Conservation (phyloP, 2,888 invertebrate species). For the Diplazon laetatorius region DNA sequence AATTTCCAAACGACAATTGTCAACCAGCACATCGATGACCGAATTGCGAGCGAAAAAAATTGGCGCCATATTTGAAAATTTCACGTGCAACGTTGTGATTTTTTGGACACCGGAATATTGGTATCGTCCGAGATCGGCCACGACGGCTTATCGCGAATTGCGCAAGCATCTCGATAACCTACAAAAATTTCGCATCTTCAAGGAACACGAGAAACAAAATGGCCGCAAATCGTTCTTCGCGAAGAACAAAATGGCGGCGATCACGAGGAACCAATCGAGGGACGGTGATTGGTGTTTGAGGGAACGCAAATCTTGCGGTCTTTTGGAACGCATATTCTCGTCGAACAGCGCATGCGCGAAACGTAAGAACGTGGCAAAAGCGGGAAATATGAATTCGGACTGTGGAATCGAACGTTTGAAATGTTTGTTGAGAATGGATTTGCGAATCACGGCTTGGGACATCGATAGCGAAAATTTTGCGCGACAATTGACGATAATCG, state of each 20-base stretch:
- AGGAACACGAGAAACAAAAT: too few relatives aligned
- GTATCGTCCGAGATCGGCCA: conserved; percentile 83
- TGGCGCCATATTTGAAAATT: too few relatives aligned
- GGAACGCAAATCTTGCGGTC: conserved; percentile 63
- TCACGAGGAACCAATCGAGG: too few relatives aligned
- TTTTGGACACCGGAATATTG: conserved; percentile 85
- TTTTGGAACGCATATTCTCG: conserved; percentile 72
- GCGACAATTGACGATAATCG: conserved; percentile 84
- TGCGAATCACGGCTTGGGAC: conserved; percentile 83
- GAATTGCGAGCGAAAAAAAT: conserved; percentile 72
- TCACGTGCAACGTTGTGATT: too few relatives aligned
- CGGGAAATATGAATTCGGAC: conserved; percentile 23
- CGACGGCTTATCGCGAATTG: conserved; percentile 81
- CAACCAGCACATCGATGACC: conserved; percentile 82
- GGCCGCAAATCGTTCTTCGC: conserved; percentile 66
- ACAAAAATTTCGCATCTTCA: conserved; percentile 63
- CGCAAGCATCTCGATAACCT: conserved; percentile 77
- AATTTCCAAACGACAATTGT: conserved; percentile 82
- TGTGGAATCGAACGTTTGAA: conserved; percentile 75
- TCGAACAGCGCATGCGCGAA: conserved; percentile 51
- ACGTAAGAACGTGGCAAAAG: neutral
- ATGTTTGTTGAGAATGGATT: conserved; percentile 80
- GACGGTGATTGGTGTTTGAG: too few relatives aligned
- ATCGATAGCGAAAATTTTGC: conserved; percentile 84
- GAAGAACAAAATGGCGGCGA: too few relatives aligned